These are phyloP conservation scores for Lissonota sp. DNA, from an alignment of 2,888 invertebrate species.

Conservation along the genomic window DNA sequence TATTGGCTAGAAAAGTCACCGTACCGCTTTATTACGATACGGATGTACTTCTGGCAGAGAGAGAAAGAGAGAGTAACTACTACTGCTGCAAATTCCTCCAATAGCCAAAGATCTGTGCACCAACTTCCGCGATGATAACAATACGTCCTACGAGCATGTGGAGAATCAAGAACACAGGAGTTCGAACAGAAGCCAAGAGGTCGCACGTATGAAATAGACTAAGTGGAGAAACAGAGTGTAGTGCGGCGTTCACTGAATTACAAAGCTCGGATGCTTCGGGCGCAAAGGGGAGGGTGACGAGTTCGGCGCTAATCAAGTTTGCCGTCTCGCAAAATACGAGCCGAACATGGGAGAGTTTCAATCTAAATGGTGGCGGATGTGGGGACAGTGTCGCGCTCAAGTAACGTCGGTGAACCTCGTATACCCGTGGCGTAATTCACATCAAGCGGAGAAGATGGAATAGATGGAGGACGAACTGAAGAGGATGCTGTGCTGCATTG, in stretches of 20 bases:
- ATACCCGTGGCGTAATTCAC: conserved; percentile 25
- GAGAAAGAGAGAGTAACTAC: too few species aligned
- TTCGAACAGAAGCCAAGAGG: conserved; percentile 8
- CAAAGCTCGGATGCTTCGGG: conserved; percentile 39
- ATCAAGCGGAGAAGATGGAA: conserved; percentile 32
- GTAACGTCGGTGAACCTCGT: conserved; percentile 43
- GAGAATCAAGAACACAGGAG: background rate
- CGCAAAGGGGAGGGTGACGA: conserved; percentile 10
- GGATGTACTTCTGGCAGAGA: too few species aligned
- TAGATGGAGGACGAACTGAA: conserved; percentile 54
- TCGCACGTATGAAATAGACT: background rate
- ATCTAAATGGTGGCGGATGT: conserved; percentile 27
- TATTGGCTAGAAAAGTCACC: too few species aligned
- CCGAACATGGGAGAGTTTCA: conserved; percentile 36
- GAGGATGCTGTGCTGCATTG: conserved; percentile 47
- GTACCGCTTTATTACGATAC: too few species aligned
- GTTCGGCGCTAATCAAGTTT: conserved; percentile 62
- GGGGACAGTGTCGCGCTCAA: conserved; percentile 4
- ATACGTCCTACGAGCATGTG: too few species aligned
- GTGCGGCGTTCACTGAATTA: conserved; percentile 37
- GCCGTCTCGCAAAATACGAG: conserved; percentile 57
- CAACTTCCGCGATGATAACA: too few species aligned
- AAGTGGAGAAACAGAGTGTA: background rate
- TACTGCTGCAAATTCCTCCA: too few species aligned
- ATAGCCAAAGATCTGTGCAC: too few species aligned